phyloP scores from a whole-genome alignment of 2,888 invertebrate species.

The Agrotis ipsilon region DNA sequence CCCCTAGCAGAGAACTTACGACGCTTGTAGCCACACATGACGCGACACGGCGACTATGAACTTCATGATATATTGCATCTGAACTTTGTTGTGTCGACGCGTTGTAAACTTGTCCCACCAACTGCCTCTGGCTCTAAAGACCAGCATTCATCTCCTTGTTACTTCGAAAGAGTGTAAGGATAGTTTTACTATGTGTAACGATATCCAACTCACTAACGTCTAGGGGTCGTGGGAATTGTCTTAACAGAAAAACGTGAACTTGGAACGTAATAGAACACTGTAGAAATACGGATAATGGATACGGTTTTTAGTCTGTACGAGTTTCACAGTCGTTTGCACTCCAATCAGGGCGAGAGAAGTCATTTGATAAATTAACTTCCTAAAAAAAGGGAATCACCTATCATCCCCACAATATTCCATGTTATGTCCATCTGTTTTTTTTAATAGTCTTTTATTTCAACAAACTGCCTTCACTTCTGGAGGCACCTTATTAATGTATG shows the following conservation, averaged over 20 bases:
- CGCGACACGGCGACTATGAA: conserved; percentile 1
- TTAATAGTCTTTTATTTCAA: too few relatives aligned
- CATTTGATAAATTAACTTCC: too few relatives aligned
- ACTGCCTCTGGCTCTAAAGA: neutral
- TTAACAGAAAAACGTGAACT: too few relatives aligned
- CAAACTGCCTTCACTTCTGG: too few relatives aligned
- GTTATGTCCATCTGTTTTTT: neutral
- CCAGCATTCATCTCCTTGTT: conserved; percentile 3
- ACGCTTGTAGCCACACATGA: neutral
- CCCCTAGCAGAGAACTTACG: neutral
- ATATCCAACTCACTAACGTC: neutral
- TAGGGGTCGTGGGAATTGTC: neutral
- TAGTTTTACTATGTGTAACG: neutral
- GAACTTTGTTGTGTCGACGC: conserved; percentile 8
- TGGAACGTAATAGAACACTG: too few relatives aligned
- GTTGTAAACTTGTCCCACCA: conserved; percentile 4
- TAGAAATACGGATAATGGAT: too few relatives aligned
- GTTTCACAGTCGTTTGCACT: too few relatives aligned
- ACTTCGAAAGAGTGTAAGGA: neutral
- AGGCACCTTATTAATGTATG: too few relatives aligned
- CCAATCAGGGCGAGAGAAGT: too few relatives aligned
- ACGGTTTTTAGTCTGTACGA: too few relatives aligned
- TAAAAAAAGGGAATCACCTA: neutral
- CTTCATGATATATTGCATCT: conserved; percentile 12
- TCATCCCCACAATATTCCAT: neutral